Conservation (phyloP, 1,140 invertebrate species). For the Vollenhovia emeryi region DNA sequence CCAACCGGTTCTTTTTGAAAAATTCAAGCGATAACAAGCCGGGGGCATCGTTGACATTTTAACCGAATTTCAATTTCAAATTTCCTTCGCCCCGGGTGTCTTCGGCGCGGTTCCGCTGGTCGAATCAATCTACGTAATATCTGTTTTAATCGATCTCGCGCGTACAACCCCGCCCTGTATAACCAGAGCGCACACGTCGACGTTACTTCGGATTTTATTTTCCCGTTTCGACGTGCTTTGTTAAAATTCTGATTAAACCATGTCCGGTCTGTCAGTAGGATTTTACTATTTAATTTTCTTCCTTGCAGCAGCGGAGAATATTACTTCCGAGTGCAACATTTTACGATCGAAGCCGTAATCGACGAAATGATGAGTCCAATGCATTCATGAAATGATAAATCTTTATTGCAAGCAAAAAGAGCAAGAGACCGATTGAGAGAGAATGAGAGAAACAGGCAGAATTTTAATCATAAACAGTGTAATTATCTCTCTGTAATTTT, state of each 20-base stretch:
- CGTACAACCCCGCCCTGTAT: conserved; percentile 22
- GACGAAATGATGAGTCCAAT: not conserved
- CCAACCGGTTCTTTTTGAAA: conserved; percentile 63
- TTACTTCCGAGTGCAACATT: not conserved
- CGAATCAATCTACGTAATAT: conserved; percentile 67
- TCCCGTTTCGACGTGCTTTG: conserved; percentile 41
- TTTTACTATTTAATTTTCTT: conserved; percentile 53
- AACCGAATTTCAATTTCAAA: conserved; percentile 75
- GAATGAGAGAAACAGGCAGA: not conserved
- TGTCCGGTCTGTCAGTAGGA: conserved; percentile 47
- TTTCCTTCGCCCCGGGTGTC: conserved; percentile 45
- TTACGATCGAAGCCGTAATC: conserved; percentile 29
- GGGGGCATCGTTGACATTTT: conserved; percentile 66
- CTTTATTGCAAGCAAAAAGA: not conserved
- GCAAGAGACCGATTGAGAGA: not conserved
- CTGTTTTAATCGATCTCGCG: conserved; percentile 57
- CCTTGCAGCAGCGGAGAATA: not conserved
- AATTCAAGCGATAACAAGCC: conserved; percentile 72
- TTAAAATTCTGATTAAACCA: conserved; percentile 56
- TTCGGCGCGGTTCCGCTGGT: conserved; percentile 27
- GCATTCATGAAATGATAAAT: conserved; percentile 18
- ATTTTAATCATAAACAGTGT: conserved; percentile 15
- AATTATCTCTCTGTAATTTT: conserved; percentile 27
- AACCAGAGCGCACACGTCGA: conserved; percentile 29
- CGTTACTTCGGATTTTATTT: conserved; percentile 43